These are phyloP conservation scores for Erebia palarica DNA, from an alignment of 2,888 invertebrate species.

Conservation along the genomic window DNA sequence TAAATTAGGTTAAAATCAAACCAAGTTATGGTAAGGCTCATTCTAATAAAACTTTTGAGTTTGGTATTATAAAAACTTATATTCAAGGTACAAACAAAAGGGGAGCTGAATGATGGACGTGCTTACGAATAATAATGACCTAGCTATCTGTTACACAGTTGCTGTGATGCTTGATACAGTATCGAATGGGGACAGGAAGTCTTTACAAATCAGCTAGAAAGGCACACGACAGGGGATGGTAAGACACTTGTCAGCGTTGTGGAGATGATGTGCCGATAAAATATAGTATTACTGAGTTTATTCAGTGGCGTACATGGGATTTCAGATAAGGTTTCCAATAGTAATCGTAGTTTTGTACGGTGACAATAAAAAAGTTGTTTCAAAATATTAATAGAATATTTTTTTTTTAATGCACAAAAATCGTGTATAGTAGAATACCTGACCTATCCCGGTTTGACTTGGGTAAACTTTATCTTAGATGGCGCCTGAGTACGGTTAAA, in stretches of 20 bases:
- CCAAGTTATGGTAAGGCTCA: neutral
- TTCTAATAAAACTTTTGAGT: neutral
- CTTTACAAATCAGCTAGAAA: conserved; percentile 72
- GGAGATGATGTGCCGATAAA: conserved; percentile 23
- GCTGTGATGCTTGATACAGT: conserved; percentile 54
- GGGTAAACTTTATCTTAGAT: no score
- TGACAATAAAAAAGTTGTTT: neutral
- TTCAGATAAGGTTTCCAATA: conserved; percentile 1
- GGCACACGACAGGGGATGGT: conserved; percentile 67
- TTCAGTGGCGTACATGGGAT: conserved; percentile 13
- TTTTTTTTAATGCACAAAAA: neutral
- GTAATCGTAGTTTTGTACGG: neutral
- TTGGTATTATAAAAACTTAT: neutral
- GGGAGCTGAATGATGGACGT: neutral
- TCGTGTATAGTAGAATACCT: no score
- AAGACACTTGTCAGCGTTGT: conserved; percentile 76
- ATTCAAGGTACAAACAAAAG: neutral
- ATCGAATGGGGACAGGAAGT: conserved; percentile 66
- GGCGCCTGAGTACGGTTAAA: no score
- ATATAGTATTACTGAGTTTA: conserved; percentile 13
- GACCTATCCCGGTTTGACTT: no score
- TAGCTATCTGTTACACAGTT: conserved; percentile 46
- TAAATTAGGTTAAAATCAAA: neutral
- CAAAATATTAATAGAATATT: neutral
- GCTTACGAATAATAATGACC: conserved; percentile 48